Percentiles rank a stretch among this genome's conserved stretches.
phyloP scores from a whole-genome alignment of 2,113 vertebrate species.

The Odontesthes bonariensis region DNA sequence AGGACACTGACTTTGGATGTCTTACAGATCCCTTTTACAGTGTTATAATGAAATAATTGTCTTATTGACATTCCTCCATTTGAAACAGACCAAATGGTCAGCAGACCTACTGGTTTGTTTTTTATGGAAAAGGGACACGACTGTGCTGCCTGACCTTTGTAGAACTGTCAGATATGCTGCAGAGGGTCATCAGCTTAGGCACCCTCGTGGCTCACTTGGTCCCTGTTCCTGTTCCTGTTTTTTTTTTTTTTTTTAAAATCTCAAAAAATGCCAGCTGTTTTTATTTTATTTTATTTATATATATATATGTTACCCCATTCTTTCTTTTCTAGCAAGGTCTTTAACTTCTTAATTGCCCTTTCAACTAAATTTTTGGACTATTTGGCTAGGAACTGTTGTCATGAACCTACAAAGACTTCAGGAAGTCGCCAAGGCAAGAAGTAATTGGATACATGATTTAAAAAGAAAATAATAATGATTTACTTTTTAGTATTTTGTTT shows the following conservation, averaged over 20 bases:
- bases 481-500: no score
- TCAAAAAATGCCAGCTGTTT: no score
- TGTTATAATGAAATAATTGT: not conserved
- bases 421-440: no score
- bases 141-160: not conserved
- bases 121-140: not conserved
- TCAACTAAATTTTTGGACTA: no score
- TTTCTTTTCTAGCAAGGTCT: not conserved
- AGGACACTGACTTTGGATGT: not conserved
- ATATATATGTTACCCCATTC: not conserved
- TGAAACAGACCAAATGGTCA: not conserved
- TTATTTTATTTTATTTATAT: no score
- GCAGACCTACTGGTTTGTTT: not conserved
- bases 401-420: no score
- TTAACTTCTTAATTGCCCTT: not conserved
- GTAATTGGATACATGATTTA: no score
- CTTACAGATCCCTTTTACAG: not conserved
- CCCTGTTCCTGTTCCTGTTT: constrained; percentile 7
- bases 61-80: not conserved
- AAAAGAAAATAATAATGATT: no score
- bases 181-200: not conserved
- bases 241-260: not conserved
- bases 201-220: constrained; percentile 5
- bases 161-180: no score
- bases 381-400: no score